These are phyloP conservation scores for Apteryx mantelli DNA, from an alignment of 2,113 vertebrate species.

Conservation along the genomic window DNA sequence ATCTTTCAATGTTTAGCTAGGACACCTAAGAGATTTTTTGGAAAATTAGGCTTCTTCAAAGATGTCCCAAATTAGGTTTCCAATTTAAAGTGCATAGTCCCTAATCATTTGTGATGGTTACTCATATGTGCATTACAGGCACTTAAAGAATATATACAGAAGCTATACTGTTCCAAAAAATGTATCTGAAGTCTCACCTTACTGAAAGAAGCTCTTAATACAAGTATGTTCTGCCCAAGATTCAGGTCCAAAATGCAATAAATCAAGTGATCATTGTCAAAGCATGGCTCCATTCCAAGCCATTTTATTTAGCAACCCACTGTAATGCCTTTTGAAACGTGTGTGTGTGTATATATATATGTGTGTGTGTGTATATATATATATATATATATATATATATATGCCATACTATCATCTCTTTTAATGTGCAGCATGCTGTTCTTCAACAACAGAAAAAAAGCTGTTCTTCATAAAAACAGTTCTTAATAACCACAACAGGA, in stretches of 20 bases:
- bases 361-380: too few relatives aligned
- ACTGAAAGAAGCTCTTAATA: not conserved
- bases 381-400: not conserved
- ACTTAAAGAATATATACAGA: not conserved
- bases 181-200: not conserved
- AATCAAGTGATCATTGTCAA: not conserved
- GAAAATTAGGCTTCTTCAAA: not conserved
- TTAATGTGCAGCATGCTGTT: slow-evolving; percentile 46
- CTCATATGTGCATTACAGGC: not conserved
- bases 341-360: too few relatives aligned
- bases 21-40: not conserved
- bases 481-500: slow-evolving; percentile 47
- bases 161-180: not conserved
- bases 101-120: not conserved
- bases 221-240: not conserved
- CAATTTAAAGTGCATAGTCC: not conserved
- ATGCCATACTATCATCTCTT: slow-evolving; percentile 23
- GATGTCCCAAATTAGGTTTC: not conserved
- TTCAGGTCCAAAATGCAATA: not conserved
- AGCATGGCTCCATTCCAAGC: slow-evolving; percentile 13
- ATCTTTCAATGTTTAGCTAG: not conserved
- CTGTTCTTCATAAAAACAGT: slow-evolving; percentile 40
- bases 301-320: slow-evolving; percentile 18
- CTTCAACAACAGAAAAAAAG: slow-evolving; percentile 48
- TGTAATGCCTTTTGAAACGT: slow-evolving; percentile 1